Percentiles rank a stretch among this genome's conserved stretches.
These are phyloP conservation scores for Trichogramma dendrolimi DNA, from an alignment of 2,888 invertebrate genomes.

Conservation along the genomic window DNA sequence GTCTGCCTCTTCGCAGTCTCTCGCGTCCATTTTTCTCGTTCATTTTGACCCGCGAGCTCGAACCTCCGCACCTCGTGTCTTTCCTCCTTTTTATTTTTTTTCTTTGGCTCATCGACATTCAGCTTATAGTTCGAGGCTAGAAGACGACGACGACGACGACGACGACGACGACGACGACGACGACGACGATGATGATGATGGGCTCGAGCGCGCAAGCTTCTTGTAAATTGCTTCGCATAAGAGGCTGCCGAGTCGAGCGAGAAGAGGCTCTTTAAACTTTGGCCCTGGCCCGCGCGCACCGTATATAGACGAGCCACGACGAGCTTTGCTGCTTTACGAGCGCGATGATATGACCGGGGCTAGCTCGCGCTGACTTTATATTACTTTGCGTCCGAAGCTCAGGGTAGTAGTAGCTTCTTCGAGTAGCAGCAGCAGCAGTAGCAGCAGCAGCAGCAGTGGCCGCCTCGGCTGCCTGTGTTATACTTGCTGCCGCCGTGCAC, in stretches of 20 bases:
- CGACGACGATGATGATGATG: not conserved
- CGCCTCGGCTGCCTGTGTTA: too few species aligned
- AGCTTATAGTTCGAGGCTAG: not conserved
- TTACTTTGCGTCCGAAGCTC: constrained; percentile 37
- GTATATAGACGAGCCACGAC: constrained; percentile 23
- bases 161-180: not conserved
- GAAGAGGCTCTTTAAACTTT: constrained; percentile 36
- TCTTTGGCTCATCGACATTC: constrained; percentile 14
- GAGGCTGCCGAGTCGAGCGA: constrained; percentile 1
- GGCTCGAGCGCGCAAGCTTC: constrained; percentile 1
- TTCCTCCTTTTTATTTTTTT: not conserved
- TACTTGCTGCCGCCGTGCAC: not conserved
- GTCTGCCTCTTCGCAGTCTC: not conserved
- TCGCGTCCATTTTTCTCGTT: constrained; percentile 13
- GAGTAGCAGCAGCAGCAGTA: too few species aligned
- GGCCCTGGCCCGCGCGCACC: constrained; percentile 23
- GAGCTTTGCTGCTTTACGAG: constrained; percentile 43
- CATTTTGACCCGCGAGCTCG: not conserved
- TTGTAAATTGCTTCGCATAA: constrained; percentile 28
- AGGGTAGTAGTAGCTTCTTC: too few species aligned
- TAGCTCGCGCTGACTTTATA: constrained; percentile 39
- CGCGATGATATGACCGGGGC: constrained; percentile 40
- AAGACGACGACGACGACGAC: not conserved
- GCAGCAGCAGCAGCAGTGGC: too few species aligned
- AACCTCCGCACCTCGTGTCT: not conserved